Evolutionary conservation across 2,113 vertebrate genomes (phyloP), one percentile per base, ranked within the genome.

Genomic region (Pterophyllum scalare): DNA sequence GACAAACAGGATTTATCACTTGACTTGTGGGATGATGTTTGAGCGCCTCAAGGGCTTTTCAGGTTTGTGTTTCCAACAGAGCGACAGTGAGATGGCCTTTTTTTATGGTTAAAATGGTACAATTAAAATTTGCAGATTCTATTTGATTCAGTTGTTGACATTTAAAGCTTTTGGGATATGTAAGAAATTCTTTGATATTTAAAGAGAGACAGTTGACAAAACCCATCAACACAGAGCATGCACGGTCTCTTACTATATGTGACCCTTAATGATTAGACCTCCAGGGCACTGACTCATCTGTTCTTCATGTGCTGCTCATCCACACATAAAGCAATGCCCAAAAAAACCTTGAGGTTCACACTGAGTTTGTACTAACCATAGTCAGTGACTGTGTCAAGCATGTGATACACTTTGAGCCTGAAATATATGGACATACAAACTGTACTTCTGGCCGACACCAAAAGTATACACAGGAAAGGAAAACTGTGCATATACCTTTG

Each of bases 291-390:
- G 46, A 67, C 24, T 70, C 54, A 49, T 79, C 26, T 49, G 3
- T 24, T 38, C 46, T 56, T 31, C 33, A 35, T 46, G 35, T 52
- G 33, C 70, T 14, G 40, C 10, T 31, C 12, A 31, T 58, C 38
- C 57, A 4, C 61, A 40, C 54, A 49, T 61, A 52, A 88, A 85
- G 80, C 49, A 79, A 35, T 40, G 83, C 65, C 67, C 17, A 77
- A 54, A 24, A 79, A 88, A 5, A 3, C 82, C 70, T 11, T 54
- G 26, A 80, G 24, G 33, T 82, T 88, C 75, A 84, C 79, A 82
- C 78, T 85, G 86, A 26, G 15, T 62, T 77, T 59, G 6, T 59
- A 86, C 84, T 90, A 87, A 89, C 74, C 26, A 38, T 11, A 20
- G 38, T 46, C 49, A 15, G 20, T 65, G 8, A 60, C 56, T 2